phyloP scores from a whole-genome alignment of 2,113 vertebrate species.

The Coturnix japonica region DNA sequence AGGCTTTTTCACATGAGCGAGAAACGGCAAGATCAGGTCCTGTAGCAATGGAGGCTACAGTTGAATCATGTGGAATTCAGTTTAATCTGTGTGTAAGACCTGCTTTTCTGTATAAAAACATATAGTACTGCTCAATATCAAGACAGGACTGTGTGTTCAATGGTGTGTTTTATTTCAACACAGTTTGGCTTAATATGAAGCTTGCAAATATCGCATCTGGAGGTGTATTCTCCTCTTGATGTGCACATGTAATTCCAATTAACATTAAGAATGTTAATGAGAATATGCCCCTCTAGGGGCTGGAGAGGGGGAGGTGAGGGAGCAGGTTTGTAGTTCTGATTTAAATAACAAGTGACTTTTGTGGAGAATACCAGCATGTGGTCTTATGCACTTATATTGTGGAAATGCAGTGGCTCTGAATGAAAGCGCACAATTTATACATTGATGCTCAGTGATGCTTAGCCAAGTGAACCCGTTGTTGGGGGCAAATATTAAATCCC shows the following conservation, averaged over 20 bases:
- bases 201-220: conserved; percentile 78
- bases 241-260: conserved; percentile 80
- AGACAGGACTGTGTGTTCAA: conserved; percentile 7
- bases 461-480: conserved; percentile 57
- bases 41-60: background rate
- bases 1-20: conserved; percentile 23
- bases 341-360: conserved; percentile 79
- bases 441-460: conserved; percentile 69
- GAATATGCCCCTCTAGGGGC: conserved; percentile 65
- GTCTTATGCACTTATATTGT: conserved; percentile 62
- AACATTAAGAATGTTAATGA: conserved; percentile 75
- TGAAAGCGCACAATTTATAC: conserved; percentile 55
- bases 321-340: conserved; percentile 73
- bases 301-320: conserved; percentile 50
- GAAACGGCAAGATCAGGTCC: background rate
- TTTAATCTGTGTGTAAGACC: background rate
- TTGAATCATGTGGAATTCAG: background rate
- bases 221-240: conserved; percentile 68
- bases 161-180: conserved; percentile 60
- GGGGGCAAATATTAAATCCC: conserved; percentile 63
- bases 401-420: conserved; percentile 60
- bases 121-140: background rate
- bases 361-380: conserved; percentile 67
- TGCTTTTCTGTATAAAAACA: background rate
- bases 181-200: conserved; percentile 56